phyloP scores from a whole-genome alignment of 2,797 vertebrate genomes.

The Orestias chungarensis region DNA sequence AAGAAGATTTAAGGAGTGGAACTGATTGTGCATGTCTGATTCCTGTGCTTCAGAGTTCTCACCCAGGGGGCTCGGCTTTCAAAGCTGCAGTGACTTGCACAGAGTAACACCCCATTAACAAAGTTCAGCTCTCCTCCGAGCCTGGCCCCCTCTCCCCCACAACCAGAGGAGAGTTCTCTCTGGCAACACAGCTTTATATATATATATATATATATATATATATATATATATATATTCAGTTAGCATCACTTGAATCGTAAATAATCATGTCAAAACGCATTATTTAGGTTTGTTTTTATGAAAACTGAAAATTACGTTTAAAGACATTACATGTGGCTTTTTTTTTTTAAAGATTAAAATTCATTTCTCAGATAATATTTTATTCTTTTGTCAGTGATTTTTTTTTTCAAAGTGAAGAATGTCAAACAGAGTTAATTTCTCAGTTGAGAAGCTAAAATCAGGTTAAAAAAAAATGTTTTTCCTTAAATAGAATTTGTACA shows the following conservation, averaged over 20 bases:
- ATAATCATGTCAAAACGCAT: not conserved
- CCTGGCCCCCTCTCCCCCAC: constrained; percentile 10
- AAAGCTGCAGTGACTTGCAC: constrained; percentile 83
- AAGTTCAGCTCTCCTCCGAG: constrained; percentile 78
- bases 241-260: not conserved
- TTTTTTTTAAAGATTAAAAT: not conserved
- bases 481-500: not conserved
- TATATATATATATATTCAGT: constrained; percentile 46
- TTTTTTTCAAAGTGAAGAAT: not conserved
- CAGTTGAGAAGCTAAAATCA: not conserved
- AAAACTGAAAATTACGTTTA: not conserved
- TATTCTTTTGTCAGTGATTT: no score
- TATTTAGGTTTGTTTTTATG: not conserved
- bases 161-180: constrained; percentile 62
- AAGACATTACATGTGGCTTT: not conserved
- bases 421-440: not conserved
- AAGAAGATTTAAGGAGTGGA: constrained; percentile 86
- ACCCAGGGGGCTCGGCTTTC: constrained; percentile 85
- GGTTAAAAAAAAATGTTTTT: no score
- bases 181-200: constrained; percentile 52
- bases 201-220: constrained; percentile 47
- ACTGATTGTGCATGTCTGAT: constrained; percentile 89
- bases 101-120: constrained; percentile 84
- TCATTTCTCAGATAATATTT: not conserved
- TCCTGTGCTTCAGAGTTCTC: constrained; percentile 83